These are phyloP conservation scores for Falco biarmicus DNA, from an alignment of 2,797 vertebrate species.

Conservation along the genomic window DNA sequence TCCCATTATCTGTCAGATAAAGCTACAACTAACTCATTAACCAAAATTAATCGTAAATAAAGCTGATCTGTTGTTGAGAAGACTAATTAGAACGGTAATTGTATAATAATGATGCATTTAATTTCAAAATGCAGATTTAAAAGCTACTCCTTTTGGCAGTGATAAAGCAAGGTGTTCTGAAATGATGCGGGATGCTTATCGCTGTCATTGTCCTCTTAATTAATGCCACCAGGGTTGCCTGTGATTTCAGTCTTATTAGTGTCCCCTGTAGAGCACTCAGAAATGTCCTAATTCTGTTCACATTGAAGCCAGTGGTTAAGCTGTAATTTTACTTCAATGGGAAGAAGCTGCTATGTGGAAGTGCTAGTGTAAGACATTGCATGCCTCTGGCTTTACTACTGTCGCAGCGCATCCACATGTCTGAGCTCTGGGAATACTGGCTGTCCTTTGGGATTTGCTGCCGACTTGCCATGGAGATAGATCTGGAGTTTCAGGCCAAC, in stretches of 20 bases:
- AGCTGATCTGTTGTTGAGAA: slow-evolving; percentile 58
- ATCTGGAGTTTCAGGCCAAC: slow-evolving; percentile 50
- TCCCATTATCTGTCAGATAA: slow-evolving; percentile 62
- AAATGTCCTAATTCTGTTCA: neutral
- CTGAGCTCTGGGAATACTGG: slow-evolving; percentile 29
- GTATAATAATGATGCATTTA: slow-evolving; percentile 30
- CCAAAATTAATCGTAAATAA: slow-evolving; percentile 74
- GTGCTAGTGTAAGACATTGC: neutral
- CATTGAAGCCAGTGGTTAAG: neutral
- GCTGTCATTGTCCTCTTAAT: slow-evolving; percentile 4
- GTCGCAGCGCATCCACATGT: rapidly evolving
- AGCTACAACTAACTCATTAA: slow-evolving; percentile 77
- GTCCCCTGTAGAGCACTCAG: neutral
- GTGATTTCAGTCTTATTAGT: neutral
- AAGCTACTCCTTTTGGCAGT: slow-evolving; percentile 30
- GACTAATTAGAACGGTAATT: slow-evolving; percentile 66
- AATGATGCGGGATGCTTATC: neutral
- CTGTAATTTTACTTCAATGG: neutral
- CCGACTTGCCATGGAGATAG: slow-evolving; percentile 45
- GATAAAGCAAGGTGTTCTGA: neutral
- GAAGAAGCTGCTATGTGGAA: neutral
- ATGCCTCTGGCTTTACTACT: neutral
- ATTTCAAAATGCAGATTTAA: slow-evolving; percentile 23
- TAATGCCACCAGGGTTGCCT: neutral
- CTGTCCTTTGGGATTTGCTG: slow-evolving; percentile 36